Evolutionary conservation across 1,140 invertebrate genomes (phyloP).

Genomic region (Archegozetes longisetosus): DNA sequence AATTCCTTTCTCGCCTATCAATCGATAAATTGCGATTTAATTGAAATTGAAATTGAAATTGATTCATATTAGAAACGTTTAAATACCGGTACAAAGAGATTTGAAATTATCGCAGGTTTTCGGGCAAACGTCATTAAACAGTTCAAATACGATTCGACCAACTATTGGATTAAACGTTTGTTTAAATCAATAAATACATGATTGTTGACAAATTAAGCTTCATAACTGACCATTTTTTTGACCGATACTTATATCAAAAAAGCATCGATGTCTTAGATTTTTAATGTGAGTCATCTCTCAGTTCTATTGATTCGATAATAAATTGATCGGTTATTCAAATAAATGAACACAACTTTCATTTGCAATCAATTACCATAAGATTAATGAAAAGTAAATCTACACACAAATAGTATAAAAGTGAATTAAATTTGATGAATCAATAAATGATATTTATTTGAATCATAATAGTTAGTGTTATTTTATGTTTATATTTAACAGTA

Average conservation of each 20-base stretch:
- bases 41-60: constrained; percentile 3
- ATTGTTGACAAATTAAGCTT: background rate
- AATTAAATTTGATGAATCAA: too few species aligned
- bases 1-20: constrained; percentile 24
- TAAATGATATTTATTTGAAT: too few species aligned
- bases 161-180: constrained; percentile 28
- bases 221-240: constrained; percentile 39
- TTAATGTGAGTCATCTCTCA: constrained; percentile 6
- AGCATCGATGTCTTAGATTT: constrained; percentile 42
- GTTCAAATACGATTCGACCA: constrained; percentile 81
- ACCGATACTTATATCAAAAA: constrained; percentile 84
- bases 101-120: constrained; percentile 44
- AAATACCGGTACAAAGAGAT: constrained; percentile 28
- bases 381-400: too few species aligned
- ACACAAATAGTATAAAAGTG: too few species aligned
- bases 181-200: background rate
- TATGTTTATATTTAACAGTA: too few species aligned
- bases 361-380: too few species aligned
- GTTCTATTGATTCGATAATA: too few species aligned
- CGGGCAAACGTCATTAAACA: constrained; percentile 79
- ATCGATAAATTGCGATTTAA: background rate
- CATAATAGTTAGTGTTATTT: too few species aligned
- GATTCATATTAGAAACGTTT: constrained; percentile 1
- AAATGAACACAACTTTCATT: too few species aligned
- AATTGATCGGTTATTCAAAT: too few species aligned